Evolutionary conservation across 2,888 invertebrate genomes (phyloP).

Genomic region (Salpingus planirostris): DNA sequence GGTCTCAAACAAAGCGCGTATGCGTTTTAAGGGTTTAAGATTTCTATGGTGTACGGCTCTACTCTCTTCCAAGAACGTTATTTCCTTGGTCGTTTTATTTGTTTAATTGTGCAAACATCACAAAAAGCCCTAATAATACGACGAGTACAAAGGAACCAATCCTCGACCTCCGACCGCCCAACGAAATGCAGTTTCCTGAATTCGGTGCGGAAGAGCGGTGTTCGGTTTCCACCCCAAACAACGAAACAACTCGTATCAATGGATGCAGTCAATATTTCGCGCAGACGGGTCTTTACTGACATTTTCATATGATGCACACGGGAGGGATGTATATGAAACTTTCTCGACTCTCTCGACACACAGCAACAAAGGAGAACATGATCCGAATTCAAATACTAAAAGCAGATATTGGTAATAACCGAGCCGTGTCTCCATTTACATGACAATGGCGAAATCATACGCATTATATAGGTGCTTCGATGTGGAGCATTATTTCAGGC

Average conservation of each 20-base stretch:
- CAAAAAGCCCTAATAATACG: no score
- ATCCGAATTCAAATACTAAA: conserved; percentile 15
- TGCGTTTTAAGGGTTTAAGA: conserved; percentile 5
- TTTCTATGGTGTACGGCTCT: conserved; percentile 5
- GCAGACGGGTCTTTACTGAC: conserved; percentile 15
- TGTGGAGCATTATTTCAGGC: conserved; percentile 9
- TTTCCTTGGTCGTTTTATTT: no score
- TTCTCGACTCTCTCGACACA: no score
- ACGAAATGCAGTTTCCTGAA: no score
- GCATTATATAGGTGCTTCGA: conserved; percentile 7
- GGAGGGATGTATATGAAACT: conserved; percentile 10
- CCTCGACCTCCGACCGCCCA: no score
- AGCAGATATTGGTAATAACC: conserved; percentile 18
- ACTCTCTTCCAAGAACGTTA: no score
- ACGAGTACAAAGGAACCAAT: no score
- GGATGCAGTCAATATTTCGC: no score
- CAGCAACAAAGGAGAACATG: conserved; percentile 15
- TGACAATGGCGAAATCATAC: conserved; percentile 17
- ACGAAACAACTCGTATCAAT: no score
- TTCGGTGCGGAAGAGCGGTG: no score
- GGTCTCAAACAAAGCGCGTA: conserved; percentile 5
- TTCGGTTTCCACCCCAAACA: no score
- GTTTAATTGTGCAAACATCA: no score
- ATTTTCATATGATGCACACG: conserved; percentile 10
- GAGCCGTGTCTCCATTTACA: conserved; percentile 16